Base-by-base conservation (phyloP, 2,888 invertebrate species). In the Ligdia adustata region DNA sequence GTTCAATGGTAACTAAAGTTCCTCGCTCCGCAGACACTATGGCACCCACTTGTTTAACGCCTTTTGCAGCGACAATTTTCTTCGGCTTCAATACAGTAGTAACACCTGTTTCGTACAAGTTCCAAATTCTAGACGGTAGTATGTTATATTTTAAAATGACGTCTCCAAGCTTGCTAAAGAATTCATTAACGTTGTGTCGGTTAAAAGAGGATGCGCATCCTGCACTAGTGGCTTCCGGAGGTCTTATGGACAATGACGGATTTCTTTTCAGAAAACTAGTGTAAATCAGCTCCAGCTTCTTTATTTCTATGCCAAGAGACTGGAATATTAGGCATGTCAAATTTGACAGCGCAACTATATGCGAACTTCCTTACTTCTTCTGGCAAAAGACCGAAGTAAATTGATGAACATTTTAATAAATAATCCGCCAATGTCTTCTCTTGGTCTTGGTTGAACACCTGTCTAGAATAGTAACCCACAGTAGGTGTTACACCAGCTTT, bases 261-360 rank as follows among this genome's bases (percentile, higher is more conserved):
- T 55, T 44, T 5, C 48, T 47, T 33, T 55, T 48, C 20, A 54
- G 4, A 51, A 55, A 60, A 9, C 14, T 14, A 0, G 38, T 34
- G 3, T 55, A 52, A 55, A 24, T 57, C 57, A 1, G 33, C 29
- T 1, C 55, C 56, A 34, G 57, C 52, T 37, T 29, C 18, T 32
- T 27, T 13, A 41, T 57, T 51, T 35, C 9, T 50, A 15, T 52
- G 41, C 55, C 52, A 55, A 22, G 45, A 33, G 20, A 1, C 33
- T 33, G 33, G 20, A 33, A 35, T 35, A 9, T 26, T 35, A 26
- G 15, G 4, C 15, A 26, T 28, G 6, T 42, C 20, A 18, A 34
- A 42, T 42, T 42, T 34, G 1, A 37, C 37, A 29, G 35, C 44
- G 14, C 28, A 44, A 20, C 3, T 15, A 29, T 44, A 44, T 29